A percentile compares a stretch with the other conserved stretches of the same genome.
Evolutionary conservation across 2,113 vertebrate species (phyloP).

Genomic region (Lichenostomus cassidix): DNA sequence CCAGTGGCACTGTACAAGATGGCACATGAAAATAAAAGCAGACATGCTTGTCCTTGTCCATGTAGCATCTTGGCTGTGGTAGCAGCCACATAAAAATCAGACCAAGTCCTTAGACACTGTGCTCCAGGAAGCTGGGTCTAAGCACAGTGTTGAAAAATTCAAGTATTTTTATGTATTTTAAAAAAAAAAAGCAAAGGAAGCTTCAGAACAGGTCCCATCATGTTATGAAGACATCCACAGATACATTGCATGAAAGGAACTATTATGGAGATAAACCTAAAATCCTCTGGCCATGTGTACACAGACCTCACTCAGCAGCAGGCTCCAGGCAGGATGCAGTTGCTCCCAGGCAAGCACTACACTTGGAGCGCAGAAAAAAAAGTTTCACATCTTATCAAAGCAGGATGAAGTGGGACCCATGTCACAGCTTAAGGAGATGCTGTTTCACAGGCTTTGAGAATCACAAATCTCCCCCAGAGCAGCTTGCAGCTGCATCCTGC

Average conservation of each 20-base stretch:
- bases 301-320: background rate
- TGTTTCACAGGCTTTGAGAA: background rate
- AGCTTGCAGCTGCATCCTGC: background rate
- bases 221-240: constrained; percentile 28
- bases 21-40: background rate
- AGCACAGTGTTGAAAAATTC: constrained; percentile 43
- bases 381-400: background rate
- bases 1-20: background rate
- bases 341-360: background rate
- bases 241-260: constrained; percentile 16
- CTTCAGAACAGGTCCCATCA: constrained; percentile 1
- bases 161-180: constrained; percentile 48
- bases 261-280: background rate
- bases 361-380: background rate
- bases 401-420: background rate
- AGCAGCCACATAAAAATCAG: background rate
- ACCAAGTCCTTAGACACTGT: background rate
- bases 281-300: background rate
- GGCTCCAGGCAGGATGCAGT: background rate
- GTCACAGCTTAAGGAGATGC: background rate
- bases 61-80: background rate
- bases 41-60: rapidly evolving
- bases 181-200: constrained; percentile 25
- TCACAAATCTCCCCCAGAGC: background rate
- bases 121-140: background rate